Base-by-base conservation (phyloP, 1,140 invertebrate genomes). In the Leptinotarsa lineolata region DNA sequence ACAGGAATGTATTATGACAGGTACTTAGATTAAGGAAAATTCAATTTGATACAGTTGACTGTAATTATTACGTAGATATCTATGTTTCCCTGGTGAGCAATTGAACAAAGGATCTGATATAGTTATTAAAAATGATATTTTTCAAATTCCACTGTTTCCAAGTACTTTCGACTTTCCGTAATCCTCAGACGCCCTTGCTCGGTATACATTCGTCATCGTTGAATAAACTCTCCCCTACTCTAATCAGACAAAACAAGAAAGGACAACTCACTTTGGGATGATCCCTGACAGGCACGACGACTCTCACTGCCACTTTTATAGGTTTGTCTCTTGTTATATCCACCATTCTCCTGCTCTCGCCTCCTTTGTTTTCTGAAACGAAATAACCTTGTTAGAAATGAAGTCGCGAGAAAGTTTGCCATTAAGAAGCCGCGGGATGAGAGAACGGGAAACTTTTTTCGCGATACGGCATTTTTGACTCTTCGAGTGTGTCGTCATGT, bases 271-370 rank as follows among this genome's bases (percentile, higher is more conserved):
- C 93, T 88, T 93, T 94, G 67, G 93, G 93, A 85, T 94, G 93
- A 84, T 95, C 93, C 74, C 92, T 86, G 46, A 94, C 92, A 2
- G 93, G 93, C 20, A 95, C 92, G 12, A 92, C 88, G 66, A 94
- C 92, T 79, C 92, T 89, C 45, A 94, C 92, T 72, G 91, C 90
- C 64, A 95, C 91, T 86, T 93, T 93, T 68, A 94, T 92, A 22
- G 92, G 92, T 81, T 92, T 92, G 84, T 94, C 93, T 79, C 93
- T 87, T 60, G 93, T 94, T 78, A 95, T 93, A 85, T 95, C 93
- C 79, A 93, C 85, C 74, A 75, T 75, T 65, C 70, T 67, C 44
- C 71, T 72, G 60, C 70, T 75, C 44, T 75, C 74, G 45, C 54
- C 58, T 24, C 66, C 60, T 70, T 74, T 77, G 72, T 74, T 76